These are phyloP conservation scores for Sus cebifrons DNA, from an alignment of 2,797 vertebrate species.

Conservation along the genomic window DNA sequence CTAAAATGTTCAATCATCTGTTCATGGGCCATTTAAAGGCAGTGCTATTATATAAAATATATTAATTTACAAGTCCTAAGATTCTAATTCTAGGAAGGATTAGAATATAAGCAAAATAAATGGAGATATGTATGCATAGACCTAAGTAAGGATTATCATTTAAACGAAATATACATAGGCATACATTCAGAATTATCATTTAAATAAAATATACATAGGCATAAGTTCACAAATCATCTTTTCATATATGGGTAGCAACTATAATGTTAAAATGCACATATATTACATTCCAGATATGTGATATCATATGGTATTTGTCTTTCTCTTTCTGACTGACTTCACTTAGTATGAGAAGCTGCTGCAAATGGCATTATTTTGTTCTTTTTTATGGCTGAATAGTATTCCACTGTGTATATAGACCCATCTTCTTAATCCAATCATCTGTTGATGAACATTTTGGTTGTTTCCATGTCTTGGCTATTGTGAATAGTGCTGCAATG, in stretches of 20 bases:
- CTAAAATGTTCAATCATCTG: background rate
- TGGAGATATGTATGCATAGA: background rate
- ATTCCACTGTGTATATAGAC: too few species aligned
- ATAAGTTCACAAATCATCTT: background rate
- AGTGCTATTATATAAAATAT: background rate
- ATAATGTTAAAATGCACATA: conserved; percentile 24
- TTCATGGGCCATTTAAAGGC: background rate
- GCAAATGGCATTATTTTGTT: too few species aligned
- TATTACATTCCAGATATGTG: too few species aligned
- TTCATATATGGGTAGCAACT: background rate
- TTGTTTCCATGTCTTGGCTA: too few species aligned
- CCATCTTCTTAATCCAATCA: too few species aligned
- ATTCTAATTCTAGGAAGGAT: background rate
- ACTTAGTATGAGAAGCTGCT: too few species aligned
- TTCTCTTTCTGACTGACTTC: too few species aligned
- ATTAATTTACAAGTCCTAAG: background rate
- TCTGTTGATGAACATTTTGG: too few species aligned
- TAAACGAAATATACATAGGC: background rate
- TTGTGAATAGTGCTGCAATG: too few species aligned
- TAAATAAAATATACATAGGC: background rate
- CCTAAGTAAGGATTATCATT: background rate
- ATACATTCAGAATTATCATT: background rate
- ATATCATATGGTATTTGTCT: too few species aligned
- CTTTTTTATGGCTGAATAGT: too few species aligned
- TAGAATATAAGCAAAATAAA: background rate